Conservation (phyloP, 2,797 vertebrate genomes). For the Trichosurus vulpecula region DNA sequence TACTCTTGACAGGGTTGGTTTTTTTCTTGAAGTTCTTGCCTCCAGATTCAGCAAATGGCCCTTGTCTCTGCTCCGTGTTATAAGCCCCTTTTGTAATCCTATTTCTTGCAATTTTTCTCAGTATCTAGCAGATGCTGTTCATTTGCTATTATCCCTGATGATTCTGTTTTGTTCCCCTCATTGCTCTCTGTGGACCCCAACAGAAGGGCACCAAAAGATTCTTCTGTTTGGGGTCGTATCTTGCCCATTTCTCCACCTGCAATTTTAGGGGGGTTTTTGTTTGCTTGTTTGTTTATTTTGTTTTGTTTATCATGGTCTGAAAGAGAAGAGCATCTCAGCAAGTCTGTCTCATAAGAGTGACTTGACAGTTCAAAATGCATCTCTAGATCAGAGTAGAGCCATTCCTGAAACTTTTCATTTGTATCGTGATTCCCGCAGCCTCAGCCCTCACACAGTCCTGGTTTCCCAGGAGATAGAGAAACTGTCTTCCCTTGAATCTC, state of each 20-base stretch:
- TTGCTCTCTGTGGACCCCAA: not conserved
- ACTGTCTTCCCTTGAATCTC: not conserved
- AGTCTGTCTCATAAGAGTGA: not conserved
- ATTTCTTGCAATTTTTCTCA: not conserved
- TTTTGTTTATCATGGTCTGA: not conserved
- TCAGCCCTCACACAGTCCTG: not conserved
- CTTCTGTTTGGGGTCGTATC: not conserved
- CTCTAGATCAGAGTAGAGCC: not conserved
- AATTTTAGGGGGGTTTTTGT: too few relatives aligned
- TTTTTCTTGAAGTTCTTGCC: not conserved
- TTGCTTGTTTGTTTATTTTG: not conserved
- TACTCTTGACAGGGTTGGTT: not conserved
- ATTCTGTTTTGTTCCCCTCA: not conserved
- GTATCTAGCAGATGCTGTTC: not conserved
- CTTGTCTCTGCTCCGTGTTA: not conserved
- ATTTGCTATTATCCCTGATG: not conserved
- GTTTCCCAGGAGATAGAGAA: not conserved
- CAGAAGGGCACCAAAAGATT: not conserved
- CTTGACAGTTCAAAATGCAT: not conserved
- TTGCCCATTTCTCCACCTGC: not conserved
- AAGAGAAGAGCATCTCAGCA: not conserved
- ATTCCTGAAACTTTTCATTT: not conserved
- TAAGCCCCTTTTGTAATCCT: not conserved
- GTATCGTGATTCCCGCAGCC: not conserved
- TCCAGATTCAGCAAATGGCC: not conserved